Evolutionary conservation across 2,797 vertebrate genomes (phyloP).

Genomic region (Galagoides demidoff): DNA sequence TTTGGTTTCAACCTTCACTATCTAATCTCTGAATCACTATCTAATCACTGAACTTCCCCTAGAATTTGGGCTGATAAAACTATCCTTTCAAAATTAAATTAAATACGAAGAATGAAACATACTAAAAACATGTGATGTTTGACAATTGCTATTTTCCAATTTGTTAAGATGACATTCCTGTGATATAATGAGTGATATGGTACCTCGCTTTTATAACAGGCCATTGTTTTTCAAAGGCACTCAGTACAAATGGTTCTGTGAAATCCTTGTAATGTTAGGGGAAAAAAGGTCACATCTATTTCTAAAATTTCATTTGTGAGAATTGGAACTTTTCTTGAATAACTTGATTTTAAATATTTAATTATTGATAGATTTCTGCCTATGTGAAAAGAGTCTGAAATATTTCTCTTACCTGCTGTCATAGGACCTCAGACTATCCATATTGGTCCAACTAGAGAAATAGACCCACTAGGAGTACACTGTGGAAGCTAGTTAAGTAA

Average conservation of each 20-base stretch:
- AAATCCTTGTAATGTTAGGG: background rate
- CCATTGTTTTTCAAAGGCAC: conserved; percentile 3
- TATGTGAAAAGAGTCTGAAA: background rate
- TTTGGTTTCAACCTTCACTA: background rate
- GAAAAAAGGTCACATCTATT: background rate
- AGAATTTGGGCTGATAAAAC: conserved; percentile 17
- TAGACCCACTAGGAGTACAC: background rate
- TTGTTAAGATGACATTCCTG: conserved; percentile 49
- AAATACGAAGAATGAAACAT: background rate
- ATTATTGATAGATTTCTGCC: background rate
- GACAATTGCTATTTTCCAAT: conserved; percentile 1
- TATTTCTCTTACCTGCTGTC: background rate
- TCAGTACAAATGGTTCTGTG: background rate
- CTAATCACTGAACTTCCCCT: background rate
- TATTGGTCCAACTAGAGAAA: background rate
- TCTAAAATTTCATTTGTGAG: background rate
- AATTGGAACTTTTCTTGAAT: background rate
- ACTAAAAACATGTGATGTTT: conserved; percentile 8
- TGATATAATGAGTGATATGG: background rate
- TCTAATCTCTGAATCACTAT: background rate
- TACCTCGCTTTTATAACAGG: background rate
- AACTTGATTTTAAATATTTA: conserved; percentile 31
- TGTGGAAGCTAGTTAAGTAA: background rate
- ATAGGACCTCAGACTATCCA: background rate
- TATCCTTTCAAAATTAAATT: conserved; percentile 57